Percentiles rank a stretch among this genome's conserved stretches.
Evolutionary conservation across 2,888 invertebrate genomes (phyloP).

Genomic region (Stenotaenia linearis): DNA sequence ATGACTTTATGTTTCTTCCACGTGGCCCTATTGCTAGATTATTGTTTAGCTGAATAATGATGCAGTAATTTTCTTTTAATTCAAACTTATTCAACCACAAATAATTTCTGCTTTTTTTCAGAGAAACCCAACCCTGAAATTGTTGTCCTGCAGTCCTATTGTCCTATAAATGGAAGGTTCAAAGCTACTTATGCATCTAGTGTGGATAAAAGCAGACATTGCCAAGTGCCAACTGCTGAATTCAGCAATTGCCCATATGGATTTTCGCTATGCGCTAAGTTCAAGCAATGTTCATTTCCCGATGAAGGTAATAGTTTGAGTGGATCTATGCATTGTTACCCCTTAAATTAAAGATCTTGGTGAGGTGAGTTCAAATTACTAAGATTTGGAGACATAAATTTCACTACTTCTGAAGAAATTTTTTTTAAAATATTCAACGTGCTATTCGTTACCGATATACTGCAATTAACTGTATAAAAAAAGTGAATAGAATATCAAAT

Average conservation of each 20-base stretch:
- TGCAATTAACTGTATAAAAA: no score
- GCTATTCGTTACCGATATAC: no score
- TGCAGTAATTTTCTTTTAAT: background rate
- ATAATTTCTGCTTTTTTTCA: conserved; percentile 37
- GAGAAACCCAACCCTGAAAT: conserved; percentile 52
- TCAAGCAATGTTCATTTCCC: conserved; percentile 55
- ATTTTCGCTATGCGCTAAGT: conserved; percentile 55
- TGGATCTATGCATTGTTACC: no score
- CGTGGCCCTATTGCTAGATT: background rate
- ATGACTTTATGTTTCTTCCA: background rate
- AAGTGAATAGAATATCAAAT: no score
- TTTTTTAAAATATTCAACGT: no score
- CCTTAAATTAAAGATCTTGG: no score
- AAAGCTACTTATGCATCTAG: conserved; percentile 54
- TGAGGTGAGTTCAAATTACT: no score
- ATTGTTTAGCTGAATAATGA: background rate
- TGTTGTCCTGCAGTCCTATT: conserved; percentile 55
- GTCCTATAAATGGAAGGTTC: conserved; percentile 59
- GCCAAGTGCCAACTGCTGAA: conserved; percentile 54
- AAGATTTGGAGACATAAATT: no score
- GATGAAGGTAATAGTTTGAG: conserved; percentile 55
- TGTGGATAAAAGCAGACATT: conserved; percentile 53
- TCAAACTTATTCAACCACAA: background rate
- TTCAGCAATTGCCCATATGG: conserved; percentile 59
- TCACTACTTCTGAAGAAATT: no score